phyloP scores from a whole-genome alignment of 2,113 vertebrate genomes.

The Silurus glanis region DNA sequence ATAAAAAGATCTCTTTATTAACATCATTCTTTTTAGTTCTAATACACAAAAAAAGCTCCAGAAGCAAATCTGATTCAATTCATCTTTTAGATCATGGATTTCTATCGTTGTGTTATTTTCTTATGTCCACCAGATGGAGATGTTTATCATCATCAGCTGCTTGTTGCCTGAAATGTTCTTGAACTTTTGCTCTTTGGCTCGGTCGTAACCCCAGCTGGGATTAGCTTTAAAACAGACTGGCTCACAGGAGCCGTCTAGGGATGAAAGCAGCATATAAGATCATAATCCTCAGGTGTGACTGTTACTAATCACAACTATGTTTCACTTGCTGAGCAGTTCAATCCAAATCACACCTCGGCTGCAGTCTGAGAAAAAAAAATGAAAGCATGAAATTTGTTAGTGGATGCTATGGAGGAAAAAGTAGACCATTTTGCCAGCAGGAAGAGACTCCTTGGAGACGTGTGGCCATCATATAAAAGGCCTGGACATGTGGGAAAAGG shows the following conservation, averaged over 20 bases:
- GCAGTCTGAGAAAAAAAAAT: neutral
- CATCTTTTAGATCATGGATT: neutral
- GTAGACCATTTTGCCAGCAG: slow-evolving; percentile 49
- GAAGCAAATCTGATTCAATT: neutral
- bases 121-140: slow-evolving; percentile 47
- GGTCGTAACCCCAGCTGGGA: slow-evolving; percentile 30
- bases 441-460: slow-evolving; percentile 43
- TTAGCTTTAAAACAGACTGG: slow-evolving; percentile 19
- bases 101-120: neutral
- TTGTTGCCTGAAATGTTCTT: neutral
- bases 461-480: slow-evolving; percentile 55
- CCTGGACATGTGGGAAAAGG: slow-evolving; percentile 64
- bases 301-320: neutral
- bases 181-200: slow-evolving; percentile 53
- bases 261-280: neutral
- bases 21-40: no score
- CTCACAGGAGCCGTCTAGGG: neutral
- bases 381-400: slow-evolving; percentile 50
- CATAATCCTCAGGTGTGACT: neutral
- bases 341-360: neutral
- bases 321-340: neutral
- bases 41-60: no score
- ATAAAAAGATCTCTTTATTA: no score
- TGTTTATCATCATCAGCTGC: slow-evolving; percentile 13
- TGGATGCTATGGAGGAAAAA: slow-evolving; percentile 50